Conservation (phyloP, 2,888 invertebrate genomes). For the Helobdella robusta region DNA sequence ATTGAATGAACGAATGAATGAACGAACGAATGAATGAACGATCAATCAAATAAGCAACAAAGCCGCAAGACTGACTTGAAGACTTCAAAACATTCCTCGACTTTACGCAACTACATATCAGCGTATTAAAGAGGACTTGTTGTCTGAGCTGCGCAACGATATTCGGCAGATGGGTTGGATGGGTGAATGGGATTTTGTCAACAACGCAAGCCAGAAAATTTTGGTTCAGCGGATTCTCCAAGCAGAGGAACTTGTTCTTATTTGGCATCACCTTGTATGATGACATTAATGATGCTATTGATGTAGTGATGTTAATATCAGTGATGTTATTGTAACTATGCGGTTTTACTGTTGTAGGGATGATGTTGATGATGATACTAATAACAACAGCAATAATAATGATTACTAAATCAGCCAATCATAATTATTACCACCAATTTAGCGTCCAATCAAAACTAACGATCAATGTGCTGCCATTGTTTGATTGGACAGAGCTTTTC, state of each 20-base stretch:
- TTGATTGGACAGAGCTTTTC: not conserved
- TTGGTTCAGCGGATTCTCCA: slow-evolving; percentile 9
- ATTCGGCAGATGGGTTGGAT: slow-evolving; percentile 80
- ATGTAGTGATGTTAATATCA: no score
- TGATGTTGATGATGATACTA: no score
- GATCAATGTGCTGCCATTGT: not conserved
- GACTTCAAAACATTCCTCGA: slow-evolving; percentile 16
- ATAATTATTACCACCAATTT: no score
- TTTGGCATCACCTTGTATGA: slow-evolving; percentile 11
- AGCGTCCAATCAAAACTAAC: no score
- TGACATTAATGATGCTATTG: no score
- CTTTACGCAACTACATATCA: slow-evolving; percentile 73
- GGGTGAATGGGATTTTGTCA: slow-evolving; percentile 77
- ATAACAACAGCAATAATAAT: no score
- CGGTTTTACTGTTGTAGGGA: no score
- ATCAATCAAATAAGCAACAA: no score
- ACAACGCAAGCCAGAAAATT: slow-evolving; percentile 66
- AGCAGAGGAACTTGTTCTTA: not conserved
- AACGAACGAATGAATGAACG: no score
- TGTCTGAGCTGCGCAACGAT: slow-evolving; percentile 74
- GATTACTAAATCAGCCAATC: no score
- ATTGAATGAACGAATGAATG: no score
- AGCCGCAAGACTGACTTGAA: slow-evolving; percentile 16
- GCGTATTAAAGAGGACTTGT: slow-evolving; percentile 80
- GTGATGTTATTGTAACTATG: no score